These are phyloP conservation scores for Urophycis tenuis DNA, from an alignment of 2,797 vertebrate genomes.

Conservation along the genomic window DNA sequence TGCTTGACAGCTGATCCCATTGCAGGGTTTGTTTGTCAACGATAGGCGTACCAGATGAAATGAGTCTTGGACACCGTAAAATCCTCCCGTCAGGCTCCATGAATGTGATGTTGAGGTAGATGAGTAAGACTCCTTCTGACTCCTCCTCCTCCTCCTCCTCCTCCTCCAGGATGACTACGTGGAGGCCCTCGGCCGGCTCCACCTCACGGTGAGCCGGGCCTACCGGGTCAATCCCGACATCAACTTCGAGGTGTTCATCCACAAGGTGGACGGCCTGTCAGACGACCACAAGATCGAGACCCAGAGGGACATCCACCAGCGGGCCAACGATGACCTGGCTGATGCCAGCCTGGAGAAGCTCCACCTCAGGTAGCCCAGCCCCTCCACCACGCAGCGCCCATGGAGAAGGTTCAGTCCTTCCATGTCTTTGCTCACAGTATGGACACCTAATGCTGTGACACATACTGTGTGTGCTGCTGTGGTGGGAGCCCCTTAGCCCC, in stretches of 20 bases:
- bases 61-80: too few relatives aligned
- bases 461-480: too few relatives aligned
- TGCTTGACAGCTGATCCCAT: too few relatives aligned
- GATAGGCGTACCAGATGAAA: neutral
- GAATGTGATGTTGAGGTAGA: too few relatives aligned
- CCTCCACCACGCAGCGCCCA: neutral
- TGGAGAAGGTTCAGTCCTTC: too few relatives aligned
- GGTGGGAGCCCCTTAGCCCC: too few relatives aligned
- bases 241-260: conserved; percentile 99
- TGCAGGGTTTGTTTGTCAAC: neutral
- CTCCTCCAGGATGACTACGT: conserved; percentile 95
- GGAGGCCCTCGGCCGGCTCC: conserved; percentile 92
- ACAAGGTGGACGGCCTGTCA: conserved; percentile 98
- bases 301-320: conserved; percentile 97
- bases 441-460: too few relatives aligned
- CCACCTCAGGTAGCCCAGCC: conserved; percentile 82
- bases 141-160: neutral
- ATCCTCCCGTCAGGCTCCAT: too few relatives aligned
- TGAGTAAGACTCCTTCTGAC: neutral
- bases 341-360: conserved; percentile 97
- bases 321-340: conserved; percentile 96
- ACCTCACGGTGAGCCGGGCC: conserved; percentile 96
- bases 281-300: conserved; percentile 99
- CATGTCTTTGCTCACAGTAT: too few relatives aligned
- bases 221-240: conserved; percentile 98